Conservation (phyloP, 1,140 invertebrate species). For the Leptonema lineaticorne region DNA sequence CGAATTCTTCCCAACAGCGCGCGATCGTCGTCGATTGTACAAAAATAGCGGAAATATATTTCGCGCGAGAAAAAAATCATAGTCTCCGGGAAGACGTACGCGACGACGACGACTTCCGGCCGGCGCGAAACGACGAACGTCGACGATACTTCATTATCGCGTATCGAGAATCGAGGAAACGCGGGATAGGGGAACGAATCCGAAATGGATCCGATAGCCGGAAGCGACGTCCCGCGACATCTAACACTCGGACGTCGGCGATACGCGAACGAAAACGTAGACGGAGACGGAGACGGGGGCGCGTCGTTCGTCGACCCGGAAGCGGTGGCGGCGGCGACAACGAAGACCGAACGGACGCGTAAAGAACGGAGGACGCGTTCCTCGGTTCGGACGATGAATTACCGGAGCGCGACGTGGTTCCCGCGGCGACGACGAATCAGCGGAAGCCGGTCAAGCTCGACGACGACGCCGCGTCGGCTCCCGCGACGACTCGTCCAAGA, state of each 20-base stretch:
- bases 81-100: too few relatives aligned
- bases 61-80: too few relatives aligned
- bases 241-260: slow-evolving; percentile 15
- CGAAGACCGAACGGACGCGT: neutral
- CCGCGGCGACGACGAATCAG: neutral
- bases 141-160: too few relatives aligned
- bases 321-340: neutral
- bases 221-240: slow-evolving; percentile 15
- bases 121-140: neutral
- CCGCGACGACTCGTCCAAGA: slow-evolving; percentile 60
- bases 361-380: neutral
- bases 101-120: neutral
- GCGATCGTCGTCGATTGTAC: too few relatives aligned
- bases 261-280: neutral
- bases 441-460: neutral
- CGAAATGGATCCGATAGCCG: too few relatives aligned
- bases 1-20: neutral
- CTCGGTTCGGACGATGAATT: neutral
- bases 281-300: neutral
- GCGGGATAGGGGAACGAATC: neutral
- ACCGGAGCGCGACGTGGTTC: neutral
- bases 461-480: slow-evolving; percentile 58
- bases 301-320: neutral
- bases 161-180: neutral
- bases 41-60: too few relatives aligned